These are phyloP conservation scores for Erythrolamprus reginae DNA, from an alignment of 2,113 vertebrate species.

Conservation along the genomic window DNA sequence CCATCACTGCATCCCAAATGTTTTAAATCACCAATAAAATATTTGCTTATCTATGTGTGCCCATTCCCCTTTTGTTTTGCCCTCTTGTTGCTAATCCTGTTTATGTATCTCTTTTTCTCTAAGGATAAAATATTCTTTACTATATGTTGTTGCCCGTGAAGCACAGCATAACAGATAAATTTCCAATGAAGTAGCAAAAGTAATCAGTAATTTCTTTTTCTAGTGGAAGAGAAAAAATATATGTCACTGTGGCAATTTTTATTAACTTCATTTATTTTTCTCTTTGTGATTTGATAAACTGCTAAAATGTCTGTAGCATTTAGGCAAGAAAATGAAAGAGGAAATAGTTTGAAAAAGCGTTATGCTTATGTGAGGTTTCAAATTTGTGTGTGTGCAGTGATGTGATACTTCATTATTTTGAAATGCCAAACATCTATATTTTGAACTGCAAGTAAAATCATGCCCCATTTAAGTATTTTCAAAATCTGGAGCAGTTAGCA, in stretches of 20 bases:
- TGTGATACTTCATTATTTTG: not conserved
- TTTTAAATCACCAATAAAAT: not conserved
- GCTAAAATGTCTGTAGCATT: not conserved
- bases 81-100: not conserved
- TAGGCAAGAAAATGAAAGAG: constrained; percentile 21
- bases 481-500: not conserved
- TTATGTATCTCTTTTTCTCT: not conserved
- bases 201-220: not conserved
- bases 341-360: constrained; percentile 39
- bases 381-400: not conserved
- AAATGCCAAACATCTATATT: constrained; percentile 4
- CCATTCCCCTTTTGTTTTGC: not conserved
- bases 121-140: not conserved
- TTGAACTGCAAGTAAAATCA: constrained; percentile 1
- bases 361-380: constrained; percentile 36
- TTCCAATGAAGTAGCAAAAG: not conserved
- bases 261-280: not conserved
- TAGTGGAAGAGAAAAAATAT: not conserved
- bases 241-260: not conserved
- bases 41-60: not conserved
- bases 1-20: not conserved
- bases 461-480: not conserved
- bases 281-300: constrained; percentile 15
- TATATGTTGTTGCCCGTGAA: not conserved
- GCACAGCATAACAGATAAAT: not conserved